A percentile compares a stretch with the other conserved stretches of the same genome.
Conservation (phyloP, 2,113 vertebrate genomes). For the Podocnemis expansa region DNA sequence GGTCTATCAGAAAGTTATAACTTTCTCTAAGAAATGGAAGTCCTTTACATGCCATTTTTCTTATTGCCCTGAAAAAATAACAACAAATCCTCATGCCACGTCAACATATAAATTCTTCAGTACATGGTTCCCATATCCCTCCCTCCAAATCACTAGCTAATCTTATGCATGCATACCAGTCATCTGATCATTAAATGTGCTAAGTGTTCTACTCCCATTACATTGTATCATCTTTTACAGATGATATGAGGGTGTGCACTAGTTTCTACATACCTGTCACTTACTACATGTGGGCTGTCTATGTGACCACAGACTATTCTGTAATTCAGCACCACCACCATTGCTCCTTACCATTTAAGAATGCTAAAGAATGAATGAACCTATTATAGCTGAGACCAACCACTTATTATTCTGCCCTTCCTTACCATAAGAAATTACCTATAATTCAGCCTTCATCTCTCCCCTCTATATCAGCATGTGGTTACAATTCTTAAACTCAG, state of each 20-base stretch:
- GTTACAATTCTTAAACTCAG: not conserved
- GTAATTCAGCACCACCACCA: not conserved
- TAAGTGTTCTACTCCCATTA: not conserved
- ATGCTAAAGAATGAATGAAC: not conserved
- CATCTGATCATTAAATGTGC: not conserved
- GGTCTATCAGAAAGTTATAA: not conserved
- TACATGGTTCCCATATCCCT: not conserved
- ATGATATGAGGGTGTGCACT: fast-evolving
- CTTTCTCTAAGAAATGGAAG: not conserved
- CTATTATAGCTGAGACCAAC: not conserved
- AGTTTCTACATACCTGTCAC: not conserved
- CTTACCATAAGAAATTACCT: not conserved
- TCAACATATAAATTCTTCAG: not conserved
- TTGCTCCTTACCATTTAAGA: not conserved
- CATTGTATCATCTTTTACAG: fast-evolving
- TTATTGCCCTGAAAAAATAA: not conserved
- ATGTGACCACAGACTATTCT: not conserved
- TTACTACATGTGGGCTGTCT: fast-evolving
- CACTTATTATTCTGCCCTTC: not conserved
- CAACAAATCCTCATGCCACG: fast-evolving
- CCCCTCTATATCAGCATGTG: not conserved
- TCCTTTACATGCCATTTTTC: not conserved
- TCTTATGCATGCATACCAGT: fast-evolving
- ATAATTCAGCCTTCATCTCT: not conserved
- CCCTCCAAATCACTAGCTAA: not conserved